These are phyloP conservation scores for Dendrolimus pini DNA, from an alignment of 2,888 invertebrate genomes.

Conservation along the genomic window DNA sequence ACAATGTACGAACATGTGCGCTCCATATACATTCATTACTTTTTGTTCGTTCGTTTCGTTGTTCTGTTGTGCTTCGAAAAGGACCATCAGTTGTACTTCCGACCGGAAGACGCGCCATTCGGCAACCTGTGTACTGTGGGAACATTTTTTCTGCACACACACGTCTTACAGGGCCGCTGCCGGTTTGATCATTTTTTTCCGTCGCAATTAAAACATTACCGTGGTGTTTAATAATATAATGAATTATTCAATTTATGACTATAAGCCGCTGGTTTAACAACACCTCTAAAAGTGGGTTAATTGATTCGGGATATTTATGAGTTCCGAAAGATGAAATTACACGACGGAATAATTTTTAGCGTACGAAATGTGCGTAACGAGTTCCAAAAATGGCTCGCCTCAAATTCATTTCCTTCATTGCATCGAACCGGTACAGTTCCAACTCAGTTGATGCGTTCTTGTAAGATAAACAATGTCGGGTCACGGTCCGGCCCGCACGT, in stretches of 20 bases:
- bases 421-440: not conserved
- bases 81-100: conserved; percentile 70
- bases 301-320: conserved; percentile 4
- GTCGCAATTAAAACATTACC: conserved; percentile 29
- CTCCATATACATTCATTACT: conserved; percentile 46
- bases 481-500: conserved; percentile 1
- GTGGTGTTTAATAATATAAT: conserved; percentile 17
- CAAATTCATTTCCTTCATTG: not conserved
- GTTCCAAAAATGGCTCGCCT: not conserved
- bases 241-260: conserved; percentile 1
- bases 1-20: conserved; percentile 51
- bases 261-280: conserved; percentile 1
- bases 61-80: conserved; percentile 28
- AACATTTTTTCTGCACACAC: conserved; percentile 51
- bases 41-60: conserved; percentile 49
- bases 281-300: conserved; percentile 1
- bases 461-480: conserved; percentile 9
- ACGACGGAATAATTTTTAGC: not conserved
- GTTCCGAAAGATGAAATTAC: not conserved
- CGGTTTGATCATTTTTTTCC: conserved; percentile 19
- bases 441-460: not conserved
- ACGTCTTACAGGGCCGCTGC: conserved; percentile 39
- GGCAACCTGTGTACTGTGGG: conserved; percentile 70
- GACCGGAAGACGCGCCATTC: conserved; percentile 66
- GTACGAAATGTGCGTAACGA: not conserved